Evolutionary conservation across 2,888 invertebrate genomes (phyloP), one percentile per base, ranked within the genome.

Genomic region (Sipha maydis): DNA sequence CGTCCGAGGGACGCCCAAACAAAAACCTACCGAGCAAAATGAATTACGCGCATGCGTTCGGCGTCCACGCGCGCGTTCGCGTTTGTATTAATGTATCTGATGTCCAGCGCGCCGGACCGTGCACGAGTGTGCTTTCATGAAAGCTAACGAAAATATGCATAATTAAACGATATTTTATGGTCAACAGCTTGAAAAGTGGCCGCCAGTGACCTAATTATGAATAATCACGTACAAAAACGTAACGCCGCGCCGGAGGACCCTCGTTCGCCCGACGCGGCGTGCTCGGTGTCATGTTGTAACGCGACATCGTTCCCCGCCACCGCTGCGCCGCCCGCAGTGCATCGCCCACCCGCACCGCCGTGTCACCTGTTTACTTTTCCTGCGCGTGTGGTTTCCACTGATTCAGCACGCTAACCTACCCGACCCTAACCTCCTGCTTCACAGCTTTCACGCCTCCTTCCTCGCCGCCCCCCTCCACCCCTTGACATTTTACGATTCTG

Each of bases 201-300:
- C 71, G n/a, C 69, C 85, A 17, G 85, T 86, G 86, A 86, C 86
- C 86, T 80, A 86, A 86, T 86, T 86, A 86, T 80, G 86, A 86
- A 86, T 86, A 86, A 86, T 86, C 86, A 61, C 86, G 86, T 86
- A 86, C 79, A 38, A 86, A 78, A 77, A 85, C 73, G 69, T 28
- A 38, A 54, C 48, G 56, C 54, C 75, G 34, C 54, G 19, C 31
- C n/a, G 9, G 56, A 56, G n/a, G n/a, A 34, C 34, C 69, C 28
- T 11, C 48, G 14, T 48, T 19, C 19, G 4, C 41, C 71, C 34
- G 34, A 19, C 25, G 7, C 38, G 34, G 34, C 31, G 8, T 11
- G 41, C 25, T 28, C 41, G 28, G 41, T 67, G 80, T 67, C 80
- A 80, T 48, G 82, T 82, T 82, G 69, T 69, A 69, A 28, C 82